Evolutionary conservation across 1,140 invertebrate species (phyloP).

Genomic region (Conus ventricosus): DNA sequence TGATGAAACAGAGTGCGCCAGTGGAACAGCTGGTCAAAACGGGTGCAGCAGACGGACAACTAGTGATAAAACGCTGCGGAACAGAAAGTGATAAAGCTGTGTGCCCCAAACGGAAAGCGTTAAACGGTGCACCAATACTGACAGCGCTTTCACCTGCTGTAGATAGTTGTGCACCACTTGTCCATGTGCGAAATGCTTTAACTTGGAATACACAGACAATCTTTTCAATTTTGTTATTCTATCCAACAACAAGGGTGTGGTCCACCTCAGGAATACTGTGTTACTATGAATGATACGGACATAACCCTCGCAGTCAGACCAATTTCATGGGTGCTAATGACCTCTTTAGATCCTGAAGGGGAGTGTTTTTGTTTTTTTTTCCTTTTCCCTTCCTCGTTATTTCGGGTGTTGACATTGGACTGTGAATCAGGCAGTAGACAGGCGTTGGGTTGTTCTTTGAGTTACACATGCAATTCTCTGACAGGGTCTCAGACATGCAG

Average conservation of each 20-base stretch:
- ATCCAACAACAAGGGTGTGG: neutral
- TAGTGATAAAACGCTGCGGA: neutral
- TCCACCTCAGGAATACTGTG: constrained; percentile 1
- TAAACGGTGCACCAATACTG: neutral
- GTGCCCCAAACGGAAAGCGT: neutral
- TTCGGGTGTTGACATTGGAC: neutral
- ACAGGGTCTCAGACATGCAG: neutral
- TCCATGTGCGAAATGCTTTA: neutral
- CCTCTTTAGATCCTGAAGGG: neutral
- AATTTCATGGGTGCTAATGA: constrained; percentile 19
- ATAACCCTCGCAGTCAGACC: neutral
- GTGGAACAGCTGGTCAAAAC: neutral
- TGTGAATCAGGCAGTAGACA: neutral
- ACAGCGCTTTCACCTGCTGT: neutral
- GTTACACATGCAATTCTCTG: neutral
- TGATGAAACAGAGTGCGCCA: too few relatives aligned
- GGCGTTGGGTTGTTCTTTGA: neutral
- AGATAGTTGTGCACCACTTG: neutral
- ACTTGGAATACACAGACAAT: neutral
- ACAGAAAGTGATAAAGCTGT: neutral
- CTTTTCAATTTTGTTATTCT: neutral
- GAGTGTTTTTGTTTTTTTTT: neutral
- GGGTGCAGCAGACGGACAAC: neutral
- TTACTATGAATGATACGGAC: neutral
- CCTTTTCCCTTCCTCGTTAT: neutral